Evolutionary conservation across 2,888 invertebrate species (phyloP).

Genomic region (Drosophila prolongata): DNA sequence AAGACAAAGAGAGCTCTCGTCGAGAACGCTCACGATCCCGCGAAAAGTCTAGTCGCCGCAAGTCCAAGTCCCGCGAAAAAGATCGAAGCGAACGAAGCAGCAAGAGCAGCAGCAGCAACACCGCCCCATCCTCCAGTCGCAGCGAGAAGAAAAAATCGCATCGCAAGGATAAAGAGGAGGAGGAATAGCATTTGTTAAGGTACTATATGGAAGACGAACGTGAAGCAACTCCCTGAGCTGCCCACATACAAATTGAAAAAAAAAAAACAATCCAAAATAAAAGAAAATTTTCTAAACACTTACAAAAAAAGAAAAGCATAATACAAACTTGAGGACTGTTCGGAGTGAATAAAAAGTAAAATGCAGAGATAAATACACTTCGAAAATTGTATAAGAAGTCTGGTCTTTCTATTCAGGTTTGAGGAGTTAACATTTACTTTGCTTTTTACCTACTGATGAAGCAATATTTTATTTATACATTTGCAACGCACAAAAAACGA

Average conservation of each 20-base stretch:
- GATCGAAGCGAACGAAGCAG: slow-evolving; percentile 85
- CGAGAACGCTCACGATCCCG: slow-evolving; percentile 87
- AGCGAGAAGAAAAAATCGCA: slow-evolving; percentile 89
- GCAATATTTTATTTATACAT: too few relatives aligned
- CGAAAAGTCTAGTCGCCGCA: slow-evolving; percentile 87
- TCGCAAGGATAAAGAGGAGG: slow-evolving; percentile 90
- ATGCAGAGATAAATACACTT: slow-evolving; percentile 7
- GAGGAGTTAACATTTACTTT: too few relatives aligned
- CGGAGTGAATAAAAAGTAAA: background rate
- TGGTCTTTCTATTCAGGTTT: too few relatives aligned
- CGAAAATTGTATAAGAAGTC: background rate
- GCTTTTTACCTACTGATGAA: too few relatives aligned
- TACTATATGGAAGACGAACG: slow-evolving; percentile 59
- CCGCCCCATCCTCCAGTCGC: slow-evolving; percentile 67
- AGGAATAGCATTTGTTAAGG: slow-evolving; percentile 85
- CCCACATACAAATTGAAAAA: slow-evolving; percentile 28
- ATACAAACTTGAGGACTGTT: background rate
- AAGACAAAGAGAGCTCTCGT: slow-evolving; percentile 68
- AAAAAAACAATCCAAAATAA: background rate
- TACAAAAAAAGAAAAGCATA: slow-evolving; percentile 53
- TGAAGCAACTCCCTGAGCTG: slow-evolving; percentile 43
- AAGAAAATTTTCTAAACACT: slow-evolving; percentile 35
- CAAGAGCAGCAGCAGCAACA: slow-evolving; percentile 49
- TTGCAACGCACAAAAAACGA: too few relatives aligned
- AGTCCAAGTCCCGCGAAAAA: slow-evolving; percentile 87